These are phyloP conservation scores for Arctopsyche grandis DNA, from an alignment of 1,140 invertebrate species.

Conservation along the genomic window DNA sequence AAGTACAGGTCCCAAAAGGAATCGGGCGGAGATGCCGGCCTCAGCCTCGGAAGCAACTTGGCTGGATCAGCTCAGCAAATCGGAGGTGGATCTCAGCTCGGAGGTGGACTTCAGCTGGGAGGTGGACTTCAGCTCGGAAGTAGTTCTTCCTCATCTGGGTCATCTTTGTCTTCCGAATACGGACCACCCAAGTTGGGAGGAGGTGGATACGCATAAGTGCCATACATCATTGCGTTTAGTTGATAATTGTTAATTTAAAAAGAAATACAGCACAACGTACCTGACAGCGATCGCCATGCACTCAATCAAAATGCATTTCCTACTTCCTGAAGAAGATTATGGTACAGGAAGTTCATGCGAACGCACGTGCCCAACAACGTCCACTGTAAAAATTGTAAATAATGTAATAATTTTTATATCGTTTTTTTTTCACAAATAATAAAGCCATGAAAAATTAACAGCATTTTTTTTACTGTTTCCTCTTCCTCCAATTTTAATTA, in stretches of 20 bases:
- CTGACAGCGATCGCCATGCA: too few species aligned
- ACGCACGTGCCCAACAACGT: neutral
- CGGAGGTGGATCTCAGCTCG: slow-evolving; percentile 58
- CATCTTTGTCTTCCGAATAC: neutral
- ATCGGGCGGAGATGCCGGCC: slow-evolving; percentile 48
- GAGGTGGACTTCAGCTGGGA: slow-evolving; percentile 56
- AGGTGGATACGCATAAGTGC: neutral
- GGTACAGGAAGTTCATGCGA: too few species aligned
- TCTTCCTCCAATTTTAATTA: neutral
- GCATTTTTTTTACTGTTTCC: neutral
- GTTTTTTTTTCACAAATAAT: neutral
- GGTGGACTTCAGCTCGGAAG: slow-evolving; percentile 56
- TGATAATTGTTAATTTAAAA: too few species aligned
- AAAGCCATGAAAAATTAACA: neutral
- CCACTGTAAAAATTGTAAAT: slow-evolving; percentile 32
- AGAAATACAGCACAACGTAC: too few species aligned
- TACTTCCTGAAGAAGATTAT: too few species aligned
- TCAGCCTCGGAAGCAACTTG: slow-evolving; percentile 52
- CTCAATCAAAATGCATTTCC: too few species aligned
- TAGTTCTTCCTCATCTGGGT: slow-evolving; percentile 54
- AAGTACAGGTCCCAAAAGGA: slow-evolving; percentile 84
- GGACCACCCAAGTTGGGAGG: neutral
- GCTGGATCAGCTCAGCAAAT: slow-evolving; percentile 55
- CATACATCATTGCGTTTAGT: too few species aligned
- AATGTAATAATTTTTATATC: neutral